Evolutionary conservation across 2,797 vertebrate genomes (phyloP).

Genomic region (Sebastolobus altivelis): DNA sequence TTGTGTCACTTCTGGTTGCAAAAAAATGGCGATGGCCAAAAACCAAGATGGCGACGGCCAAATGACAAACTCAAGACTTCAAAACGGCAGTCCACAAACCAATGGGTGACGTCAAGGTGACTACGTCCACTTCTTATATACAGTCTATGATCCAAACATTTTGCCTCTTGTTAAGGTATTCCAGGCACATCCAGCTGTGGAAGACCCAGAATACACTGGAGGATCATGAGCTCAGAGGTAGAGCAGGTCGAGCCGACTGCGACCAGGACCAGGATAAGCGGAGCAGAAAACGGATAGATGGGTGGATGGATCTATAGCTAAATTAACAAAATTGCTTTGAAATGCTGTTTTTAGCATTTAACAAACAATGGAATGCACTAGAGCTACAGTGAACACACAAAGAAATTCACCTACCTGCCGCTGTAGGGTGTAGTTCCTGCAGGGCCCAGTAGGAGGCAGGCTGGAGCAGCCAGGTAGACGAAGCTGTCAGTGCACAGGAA

Average conservation of each 20-base stretch:
- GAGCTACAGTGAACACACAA: background rate
- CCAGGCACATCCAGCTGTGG: background rate
- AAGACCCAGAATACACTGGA: background rate
- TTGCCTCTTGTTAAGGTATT: background rate
- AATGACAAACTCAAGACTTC: too few relatives aligned
- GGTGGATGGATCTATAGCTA: background rate
- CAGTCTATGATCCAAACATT: background rate
- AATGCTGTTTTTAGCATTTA: background rate
- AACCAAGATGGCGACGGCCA: too few relatives aligned
- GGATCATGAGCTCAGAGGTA: background rate
- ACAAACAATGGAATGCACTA: background rate
- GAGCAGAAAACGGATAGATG: background rate
- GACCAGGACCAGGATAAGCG: background rate
- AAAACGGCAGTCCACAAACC: too few relatives aligned
- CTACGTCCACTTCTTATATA: too few relatives aligned
- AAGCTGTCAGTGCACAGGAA: conserved; percentile 89
- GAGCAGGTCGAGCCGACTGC: background rate
- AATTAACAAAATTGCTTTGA: background rate
- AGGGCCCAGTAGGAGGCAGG: conserved; percentile 83
- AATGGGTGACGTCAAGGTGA: too few relatives aligned
- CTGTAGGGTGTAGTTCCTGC: conserved; percentile 80
- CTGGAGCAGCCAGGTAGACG: conserved; percentile 87
- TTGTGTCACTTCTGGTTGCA: too few relatives aligned
- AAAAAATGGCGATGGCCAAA: too few relatives aligned
- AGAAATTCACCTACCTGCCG: conserved; percentile 66